Evolutionary conservation across 2,888 invertebrate species (phyloP).

Genomic region (Drosophila cracens): DNA sequence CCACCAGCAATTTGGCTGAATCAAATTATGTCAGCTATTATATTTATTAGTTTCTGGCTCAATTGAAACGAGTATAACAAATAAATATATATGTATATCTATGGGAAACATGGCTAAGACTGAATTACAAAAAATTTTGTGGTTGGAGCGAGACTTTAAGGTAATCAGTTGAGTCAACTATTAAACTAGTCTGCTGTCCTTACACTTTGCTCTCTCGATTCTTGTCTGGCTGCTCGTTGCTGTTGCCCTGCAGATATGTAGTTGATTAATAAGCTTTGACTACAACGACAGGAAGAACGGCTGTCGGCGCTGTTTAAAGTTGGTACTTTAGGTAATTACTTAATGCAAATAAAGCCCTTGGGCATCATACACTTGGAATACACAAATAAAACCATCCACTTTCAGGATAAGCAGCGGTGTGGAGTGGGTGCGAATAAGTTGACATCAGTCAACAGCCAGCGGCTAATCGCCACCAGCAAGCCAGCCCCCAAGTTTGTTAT

Average conservation of each 20-base stretch:
- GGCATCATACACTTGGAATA: slow-evolving; percentile 51
- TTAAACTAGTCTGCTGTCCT: slow-evolving; percentile 5
- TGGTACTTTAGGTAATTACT: slow-evolving; percentile 64
- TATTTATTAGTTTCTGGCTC: neutral
- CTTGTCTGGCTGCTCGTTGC: slow-evolving; percentile 5
- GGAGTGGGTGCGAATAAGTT: neutral
- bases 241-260: slow-evolving; percentile 42
- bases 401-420: neutral
- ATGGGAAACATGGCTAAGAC: neutral
- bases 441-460: slow-evolving; percentile 25
- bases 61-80: neutral
- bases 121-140: neutral
- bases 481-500: slow-evolving; percentile 49
- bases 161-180: neutral
- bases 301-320: slow-evolving; percentile 45
- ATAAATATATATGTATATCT: too few relatives aligned
- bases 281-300: slow-evolving; percentile 10
- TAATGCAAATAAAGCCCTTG: slow-evolving; percentile 67
- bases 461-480: slow-evolving; percentile 31
- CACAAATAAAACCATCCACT: slow-evolving; percentile 55
- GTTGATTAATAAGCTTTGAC: slow-evolving; percentile 44
- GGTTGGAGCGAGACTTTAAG: neutral
- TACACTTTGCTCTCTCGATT: neutral
- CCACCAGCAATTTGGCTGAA: neutral
- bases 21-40: neutral